Evolutionary conservation across 2,797 vertebrate genomes (phyloP), one percentile per base, ranked within the genome.

Genomic region (Onychomys arenicola): DNA sequence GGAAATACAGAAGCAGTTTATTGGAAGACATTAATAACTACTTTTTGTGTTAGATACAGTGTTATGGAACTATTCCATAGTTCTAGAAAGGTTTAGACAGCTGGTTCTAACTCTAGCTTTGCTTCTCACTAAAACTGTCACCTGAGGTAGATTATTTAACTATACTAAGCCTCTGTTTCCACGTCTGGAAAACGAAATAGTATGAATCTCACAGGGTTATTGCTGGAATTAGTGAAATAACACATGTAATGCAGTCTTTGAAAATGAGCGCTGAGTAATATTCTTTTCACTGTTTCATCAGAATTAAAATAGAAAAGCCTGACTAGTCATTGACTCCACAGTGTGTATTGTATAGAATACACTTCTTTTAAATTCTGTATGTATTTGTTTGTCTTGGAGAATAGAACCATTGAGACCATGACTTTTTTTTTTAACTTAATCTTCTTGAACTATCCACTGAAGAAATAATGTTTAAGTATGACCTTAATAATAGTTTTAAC

Each of bases 191-290:
- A 94, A 94, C n/a, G 57, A 91, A 96, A 27, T 96, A 63, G 67
- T 90, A 61, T 86, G 71, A 77, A 46, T 49, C 34, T 96, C 85
- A 90, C 77, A 89, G 76, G 40, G 25, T 76, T 91, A 88, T 61
- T 69, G 75, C n/a, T 95, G 57, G 32, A 96, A 69, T 95, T 92
- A 90, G 86, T 90, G 90, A 93, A 94, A 94, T 75, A 88, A 81
- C n/a, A 63, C 37, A 40, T n/a, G 63, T 92, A 96, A 91, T 78
- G 14, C 52, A 93, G 29, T 80, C 43, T 32, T 75, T 89, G 37
- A 25, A 95, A 95, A 37, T 95, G 82, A 83, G 63, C 85, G 23
- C 55, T 94, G 91, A 94, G 90, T 94, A 80, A 80, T 93, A 49
- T 78, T 94, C 69, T 71, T 89, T 96, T 88, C 67, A 59, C 37